Evolutionary conservation across 2,888 invertebrate genomes (phyloP), one percentile per base, ranked within the genome.

Genomic region (Drosophila ezoana): DNA sequence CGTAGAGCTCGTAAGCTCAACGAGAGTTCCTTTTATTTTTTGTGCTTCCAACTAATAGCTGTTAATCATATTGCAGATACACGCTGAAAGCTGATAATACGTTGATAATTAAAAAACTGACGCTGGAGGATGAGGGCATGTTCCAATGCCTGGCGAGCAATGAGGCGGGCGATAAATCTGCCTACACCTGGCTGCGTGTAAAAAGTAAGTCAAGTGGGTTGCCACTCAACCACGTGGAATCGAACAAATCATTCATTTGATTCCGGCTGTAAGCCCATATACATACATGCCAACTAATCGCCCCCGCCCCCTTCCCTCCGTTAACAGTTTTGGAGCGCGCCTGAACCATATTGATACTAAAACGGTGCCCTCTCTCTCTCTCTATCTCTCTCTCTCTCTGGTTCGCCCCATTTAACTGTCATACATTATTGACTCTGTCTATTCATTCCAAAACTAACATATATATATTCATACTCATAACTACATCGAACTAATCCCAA

Each of bases 81-180:
- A 92, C 94, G n/a, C 93, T 97, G 60, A 95, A 95, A 88, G 95
- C 96, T 72, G 97, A 97, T 90, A 96, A 97, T 67, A 96, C 97
- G 0, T 93, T 98, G 75, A 93, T 95, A 18, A 96, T 99, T 67
- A 95, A 95, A 87, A 95, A 95, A 87, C 93, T 98, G 44, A 94
- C 95, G 79, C 95, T 97, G 92, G 95, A 95, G 73, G 98, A 98
- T 92, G 96, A 97, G 72, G 99, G 98, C 49, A 96, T 99, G 94
- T 99, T 97, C 90, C 99, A 99, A 92, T 99, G 99, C 91, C 95
- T 98, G 86, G 98, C 97, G 0, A 94, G 93, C 58, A 99, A 98
- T 91, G 95, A 95, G 84, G 99, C 97, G 2, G 99, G 99, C 11
- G 97, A 98, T 92, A 95, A 96, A 57, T 97, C 97, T 4, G 95